Evolutionary conservation across 1,140 invertebrate genomes (phyloP).

Genomic region (Drosophila parabipectinata): DNA sequence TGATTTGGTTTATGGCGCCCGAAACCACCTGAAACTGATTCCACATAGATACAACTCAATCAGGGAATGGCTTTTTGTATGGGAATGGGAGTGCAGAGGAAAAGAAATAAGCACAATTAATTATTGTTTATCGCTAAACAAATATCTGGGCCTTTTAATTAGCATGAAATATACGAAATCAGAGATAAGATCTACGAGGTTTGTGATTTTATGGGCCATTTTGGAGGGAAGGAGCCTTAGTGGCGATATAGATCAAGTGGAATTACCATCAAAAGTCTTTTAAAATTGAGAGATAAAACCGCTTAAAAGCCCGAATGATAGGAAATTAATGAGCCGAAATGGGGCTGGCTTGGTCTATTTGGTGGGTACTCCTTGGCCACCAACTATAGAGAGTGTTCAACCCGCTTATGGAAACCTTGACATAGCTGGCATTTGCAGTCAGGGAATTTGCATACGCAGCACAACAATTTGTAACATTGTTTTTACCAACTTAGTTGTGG

Average conservation of each 20-base stretch:
- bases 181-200: slow-evolving; percentile 50
- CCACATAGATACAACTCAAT: slow-evolving; percentile 71
- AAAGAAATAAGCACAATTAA: slow-evolving; percentile 73
- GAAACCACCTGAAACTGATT: slow-evolving; percentile 58
- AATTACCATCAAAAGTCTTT: slow-evolving; percentile 35
- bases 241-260: slow-evolving; percentile 48
- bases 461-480: slow-evolving; percentile 68
- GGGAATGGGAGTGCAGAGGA: slow-evolving; percentile 18
- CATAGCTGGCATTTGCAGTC: slow-evolving; percentile 25
- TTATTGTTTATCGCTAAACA: slow-evolving; percentile 63
- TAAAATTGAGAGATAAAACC: slow-evolving; percentile 35
- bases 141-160: slow-evolving; percentile 69
- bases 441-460: slow-evolving; percentile 34
- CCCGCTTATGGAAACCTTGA: slow-evolving; percentile 15
- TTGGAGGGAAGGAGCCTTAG: slow-evolving; percentile 22
- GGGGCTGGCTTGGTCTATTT: slow-evolving; percentile 7
- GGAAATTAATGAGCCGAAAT: slow-evolving; percentile 33
- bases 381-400: background rate
- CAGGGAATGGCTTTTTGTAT: slow-evolving; percentile 26
- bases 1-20: slow-evolving; percentile 41
- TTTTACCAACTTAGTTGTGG: slow-evolving; percentile 56
- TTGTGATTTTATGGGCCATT: slow-evolving; percentile 63
- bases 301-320: slow-evolving; percentile 18
- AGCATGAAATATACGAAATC: slow-evolving; percentile 73
- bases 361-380: slow-evolving; percentile 1